Base-by-base conservation (phyloP, 1,140 invertebrate species). In the Meloidogyne floridensis region DNA sequence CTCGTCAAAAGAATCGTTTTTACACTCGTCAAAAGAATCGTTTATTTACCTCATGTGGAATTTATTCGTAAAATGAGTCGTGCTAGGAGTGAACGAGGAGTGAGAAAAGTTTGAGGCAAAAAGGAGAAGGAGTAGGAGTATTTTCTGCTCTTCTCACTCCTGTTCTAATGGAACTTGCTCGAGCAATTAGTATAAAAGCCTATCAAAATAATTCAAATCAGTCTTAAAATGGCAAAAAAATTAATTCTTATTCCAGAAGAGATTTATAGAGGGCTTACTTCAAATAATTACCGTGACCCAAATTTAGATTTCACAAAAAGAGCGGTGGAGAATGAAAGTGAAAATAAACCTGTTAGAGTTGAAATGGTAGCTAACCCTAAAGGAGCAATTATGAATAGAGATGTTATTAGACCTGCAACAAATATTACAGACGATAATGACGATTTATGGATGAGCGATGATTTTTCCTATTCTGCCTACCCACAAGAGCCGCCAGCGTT, bases 211-310 rank as follows among this genome's bases (percentile, higher is more conserved):
- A 54, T 9, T 54, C 1, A 54, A 54, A 54, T 6, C 2, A 54
- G 4, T 54, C 53, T 6, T 77, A 11, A 70, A 11, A n/a, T 80
- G 59, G 76, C 79, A 7, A 76, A 70, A 11, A 76, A 80, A 32
- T 69, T 81, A n/a, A 18, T 81, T 7, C 76, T 81, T 42, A 56
- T 81, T 6, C 80, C 80, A 4, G 77, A 81, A 51, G 80, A 81
- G 7, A 81, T 81, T 56, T 81, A 81, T 20, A 20, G 78, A 13
- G 76, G 76, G 11, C 42, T 53, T 8, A 47, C 47, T 8, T 75
- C 15, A 77, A 8, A 8, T 32, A 77, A 77, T 47, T 32, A 75
- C 9, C 42, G 72, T 54, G 53, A 54, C 7, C 3, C 53, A 11
- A 54, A 54, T 54, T 54, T 54, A 54, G 53, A 54, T 9, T 54